Base-by-base conservation (phyloP, 2,113 vertebrate species). In the Baryphthengus martii region DNA sequence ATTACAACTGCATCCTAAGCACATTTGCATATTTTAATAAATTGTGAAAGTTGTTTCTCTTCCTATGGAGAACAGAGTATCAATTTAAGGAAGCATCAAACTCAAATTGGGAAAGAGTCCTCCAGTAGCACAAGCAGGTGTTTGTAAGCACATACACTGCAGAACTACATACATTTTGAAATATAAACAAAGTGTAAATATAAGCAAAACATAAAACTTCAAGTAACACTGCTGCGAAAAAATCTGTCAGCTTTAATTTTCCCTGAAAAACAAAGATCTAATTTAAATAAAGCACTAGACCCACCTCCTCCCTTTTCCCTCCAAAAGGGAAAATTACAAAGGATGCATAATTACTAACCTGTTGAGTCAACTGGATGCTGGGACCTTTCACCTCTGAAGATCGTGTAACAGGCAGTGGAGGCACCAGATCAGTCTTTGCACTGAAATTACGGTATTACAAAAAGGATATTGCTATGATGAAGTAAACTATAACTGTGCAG, bases 401-500 rank as follows among this genome's bases (percentile, higher is more conserved):
- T 44, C 98, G 98, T 19, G 98, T 99, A 94, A 99, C 98, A 18
- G 98, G 98, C 88, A 99, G 93, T 5, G 99, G 98, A 86, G 98
- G 98, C 40, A 99, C 98, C 28, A 99, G 97, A 68, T 99, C 98
- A 11, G 96, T 98, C 96, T 98, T 98, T 5, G 97, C 96, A 92
- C 99, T 99, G 92, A 42, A 95, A 95, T 97, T 50, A 94, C 2
- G 3, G 17, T 19, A 63, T n/a, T 80, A 85, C 23, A 92, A 61
- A 87, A 62, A 10, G 9, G 55, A 26, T 67, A 77, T 45, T 42
- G 13, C 13, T 73, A 58, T 83, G 75, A 78, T 49, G 17, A 77
- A 59, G 35, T 61, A 87, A 86, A 89, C 23, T 19, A 0, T 26
- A 55, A 58, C 33, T 56, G 4, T 62, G 50, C 28, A 78, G 26